Evolutionary conservation across 2,113 vertebrate genomes (phyloP), one percentile per base, ranked within the genome.

Genomic region (Xyliphius kryptos): DNA sequence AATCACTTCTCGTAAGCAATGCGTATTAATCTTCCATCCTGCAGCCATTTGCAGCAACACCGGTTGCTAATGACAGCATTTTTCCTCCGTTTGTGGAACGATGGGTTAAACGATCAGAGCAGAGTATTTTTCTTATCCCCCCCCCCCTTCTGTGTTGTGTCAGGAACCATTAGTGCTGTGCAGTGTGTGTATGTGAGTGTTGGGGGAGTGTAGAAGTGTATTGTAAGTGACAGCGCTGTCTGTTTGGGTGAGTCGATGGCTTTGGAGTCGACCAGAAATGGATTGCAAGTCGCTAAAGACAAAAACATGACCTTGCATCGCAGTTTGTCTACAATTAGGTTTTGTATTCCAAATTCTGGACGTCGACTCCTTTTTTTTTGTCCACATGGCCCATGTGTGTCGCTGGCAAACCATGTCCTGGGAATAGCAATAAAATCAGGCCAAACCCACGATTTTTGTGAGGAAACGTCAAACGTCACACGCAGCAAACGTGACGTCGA

Each of bases 121-220:
- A n/a, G n/a, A n/a, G n/a, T n/a, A n/a, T n/a, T n/a, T n/a, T n/a
- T n/a, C n/a, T n/a, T n/a, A n/a, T n/a, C n/a, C n/a, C n/a, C n/a
- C n/a, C n/a, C n/a, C n/a, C n/a, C n/a, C n/a, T n/a, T n/a, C n/a
- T 66, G 49, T 71, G 83, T 90, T 88, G 84, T 87, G 85, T 87
- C 85, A 85, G 83, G 81, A 82, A 80, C 83, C 81, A 83, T 89
- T 88, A 86, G 75, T 69, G 66, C 69, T 85, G 84, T 83, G 79
- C 80, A 82, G 77, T 80, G 76, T 81, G 76, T 83, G 80, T 50
- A 26, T 71, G 71, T 73, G 75, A 71, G 70, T 41, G 47, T 26
- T 44, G 50, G 51, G 32, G n/a, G 54, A 61, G 43, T 59, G 32
- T 66, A 13, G 63, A 75, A 7, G 21, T 50, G 59, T 17, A 66